Conservation (phyloP, 2,797 vertebrate species). For the Sebastes diploproa region DNA sequence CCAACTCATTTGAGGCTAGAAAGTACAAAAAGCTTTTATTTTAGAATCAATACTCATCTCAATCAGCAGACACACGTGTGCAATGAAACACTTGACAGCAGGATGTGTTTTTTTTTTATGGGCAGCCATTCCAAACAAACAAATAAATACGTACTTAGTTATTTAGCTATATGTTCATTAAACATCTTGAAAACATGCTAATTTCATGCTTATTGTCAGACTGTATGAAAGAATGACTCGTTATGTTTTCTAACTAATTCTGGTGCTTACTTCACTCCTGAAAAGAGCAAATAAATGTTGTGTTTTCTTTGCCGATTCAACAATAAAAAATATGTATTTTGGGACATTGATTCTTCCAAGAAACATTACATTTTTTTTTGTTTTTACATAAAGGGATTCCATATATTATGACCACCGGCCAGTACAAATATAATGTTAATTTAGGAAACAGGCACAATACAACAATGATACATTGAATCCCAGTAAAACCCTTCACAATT, state of each 20-base stretch:
- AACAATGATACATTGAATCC: conserved; percentile 27
- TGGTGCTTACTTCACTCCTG: neutral
- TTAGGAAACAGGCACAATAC: conserved; percentile 34
- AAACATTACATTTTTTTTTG: neutral
- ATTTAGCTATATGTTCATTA: neutral
- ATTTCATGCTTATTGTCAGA: neutral
- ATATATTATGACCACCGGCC: neutral
- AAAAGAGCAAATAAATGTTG: neutral
- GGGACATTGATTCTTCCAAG: neutral
- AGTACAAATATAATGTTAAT: neutral
- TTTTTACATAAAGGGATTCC: conserved; percentile 12
- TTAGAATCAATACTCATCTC: conserved; percentile 4
- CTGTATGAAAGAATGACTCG: neutral
- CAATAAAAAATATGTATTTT: conserved; percentile 12
- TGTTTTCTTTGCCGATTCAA: conserved; percentile 10
- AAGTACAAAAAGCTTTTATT: conserved; percentile 62
- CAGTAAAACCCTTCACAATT: conserved; percentile 46
- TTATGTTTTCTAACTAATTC: neutral
- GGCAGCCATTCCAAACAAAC: neutral
- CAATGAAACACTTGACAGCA: conserved; percentile 1
- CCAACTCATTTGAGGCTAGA: conserved; percentile 1
- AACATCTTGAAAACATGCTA: neutral
- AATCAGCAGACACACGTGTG: neutral
- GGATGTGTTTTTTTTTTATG: neutral
- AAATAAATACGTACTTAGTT: neutral